These are phyloP conservation scores for Chaenodraco wilsoni DNA, from an alignment of 2,797 vertebrate species.

Conservation along the genomic window DNA sequence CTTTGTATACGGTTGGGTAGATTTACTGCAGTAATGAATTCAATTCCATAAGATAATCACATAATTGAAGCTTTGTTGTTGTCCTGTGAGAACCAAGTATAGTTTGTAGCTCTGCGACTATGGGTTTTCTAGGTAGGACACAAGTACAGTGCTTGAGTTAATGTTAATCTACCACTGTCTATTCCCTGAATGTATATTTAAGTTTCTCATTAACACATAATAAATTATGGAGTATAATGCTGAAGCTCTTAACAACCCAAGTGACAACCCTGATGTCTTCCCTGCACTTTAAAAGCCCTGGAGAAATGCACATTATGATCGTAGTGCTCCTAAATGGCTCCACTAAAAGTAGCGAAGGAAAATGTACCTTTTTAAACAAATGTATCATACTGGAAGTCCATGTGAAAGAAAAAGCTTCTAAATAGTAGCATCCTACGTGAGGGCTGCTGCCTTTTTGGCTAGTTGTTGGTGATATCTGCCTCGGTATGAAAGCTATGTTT, in stretches of 20 bases:
- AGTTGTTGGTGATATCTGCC: conserved; percentile 13
- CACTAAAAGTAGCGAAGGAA: conserved; percentile 6
- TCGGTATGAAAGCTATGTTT: conserved; percentile 9
- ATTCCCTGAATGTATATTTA: not conserved
- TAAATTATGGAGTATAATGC: conserved; percentile 1
- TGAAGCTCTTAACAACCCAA: conserved; percentile 9
- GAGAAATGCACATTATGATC: conserved; percentile 23
- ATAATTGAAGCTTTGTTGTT: too few relatives aligned
- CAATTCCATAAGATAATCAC: too few relatives aligned
- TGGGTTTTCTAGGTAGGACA: too few relatives aligned
- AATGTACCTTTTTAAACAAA: conserved; percentile 31
- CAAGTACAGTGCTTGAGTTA: too few relatives aligned
- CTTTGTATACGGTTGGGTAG: too few relatives aligned
- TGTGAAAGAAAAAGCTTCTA: conserved; percentile 14
- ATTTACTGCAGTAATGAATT: too few relatives aligned
- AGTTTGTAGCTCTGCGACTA: too few relatives aligned
- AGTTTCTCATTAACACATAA: not conserved
- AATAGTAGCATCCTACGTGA: not conserved
- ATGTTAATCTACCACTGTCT: too few relatives aligned
- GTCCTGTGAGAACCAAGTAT: too few relatives aligned
- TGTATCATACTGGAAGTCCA: conserved; percentile 10
- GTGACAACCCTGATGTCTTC: conserved; percentile 15
- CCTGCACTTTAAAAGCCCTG: conserved; percentile 25
- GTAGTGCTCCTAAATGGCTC: conserved; percentile 44
- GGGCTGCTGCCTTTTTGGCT: conserved; percentile 1